Base-by-base conservation (phyloP, 2,888 invertebrate genomes). In the Choreutis nemorana region DNA sequence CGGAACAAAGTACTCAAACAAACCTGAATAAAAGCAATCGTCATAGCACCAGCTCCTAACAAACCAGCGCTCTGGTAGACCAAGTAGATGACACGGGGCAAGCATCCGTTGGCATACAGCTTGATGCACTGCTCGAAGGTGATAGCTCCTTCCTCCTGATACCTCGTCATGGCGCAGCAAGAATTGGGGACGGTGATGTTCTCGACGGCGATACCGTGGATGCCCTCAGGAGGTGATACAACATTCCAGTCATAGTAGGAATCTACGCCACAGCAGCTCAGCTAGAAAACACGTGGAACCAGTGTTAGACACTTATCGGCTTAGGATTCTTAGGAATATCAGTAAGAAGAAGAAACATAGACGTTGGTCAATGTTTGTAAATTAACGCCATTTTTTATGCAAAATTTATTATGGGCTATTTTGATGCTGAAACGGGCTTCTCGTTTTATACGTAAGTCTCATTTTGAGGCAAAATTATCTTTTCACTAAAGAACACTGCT, bases 11-110 rank as follows among this genome's bases (percentile, higher is more conserved):
- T n/a, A n/a, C n/a, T n/a, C 16, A 8, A 34, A 47, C 45, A 35
- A 54, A 89, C 89, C 83, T 91, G 90, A 37, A 91, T 88, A 45
- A 90, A 84, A 4, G 89, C 88, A 34, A 91, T 87, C n/a, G 89
- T 88, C 45, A 89, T 77, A 3, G 89, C 89, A 3, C 89, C 90
- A 28, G 88, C 87, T 2, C 86, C 89, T 35, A 90, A 64, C 29
- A 90, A 67, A 31, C 89, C 81, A 14, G 88, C 84, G 51, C 89
- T 88, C 54, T 87, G 86, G 41, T 83, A 81, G n/a, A 89, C 72
- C 35, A 89, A 61, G 42, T 80, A 79, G 28, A 80, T 67, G 41
- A 90, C 77, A 28, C 83, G 72, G 5, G 70, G 68, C 26, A 85
- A 73, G 44, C 89, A 89, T 3, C 89, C 89, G 35, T 68, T 75